Evolutionary conservation across 1,140 invertebrate species (phyloP).

Genomic region (Artemia franciscana): DNA sequence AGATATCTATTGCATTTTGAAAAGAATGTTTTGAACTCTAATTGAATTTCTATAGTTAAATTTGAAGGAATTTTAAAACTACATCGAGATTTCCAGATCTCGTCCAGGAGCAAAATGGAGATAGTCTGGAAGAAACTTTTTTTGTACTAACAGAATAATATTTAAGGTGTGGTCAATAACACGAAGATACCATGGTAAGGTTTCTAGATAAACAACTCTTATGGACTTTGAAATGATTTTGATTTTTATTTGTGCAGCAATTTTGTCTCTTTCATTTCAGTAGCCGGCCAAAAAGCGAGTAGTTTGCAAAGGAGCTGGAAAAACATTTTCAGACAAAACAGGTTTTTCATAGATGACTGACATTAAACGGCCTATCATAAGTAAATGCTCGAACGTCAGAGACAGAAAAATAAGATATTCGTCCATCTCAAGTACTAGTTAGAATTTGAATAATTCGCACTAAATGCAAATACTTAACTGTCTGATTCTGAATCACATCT

Average conservation of each 20-base stretch:
- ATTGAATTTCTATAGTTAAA: conserved; percentile 51
- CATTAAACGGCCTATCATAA: conserved; percentile 35
- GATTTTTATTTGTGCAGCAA: conserved; percentile 54
- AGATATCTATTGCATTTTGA: conserved; percentile 97
- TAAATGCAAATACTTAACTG: no score
- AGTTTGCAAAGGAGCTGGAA: conserved; percentile 42
- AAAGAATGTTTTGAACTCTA: conserved; percentile 82
- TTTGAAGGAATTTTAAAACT: conserved; percentile 49
- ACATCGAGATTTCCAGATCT: conserved; percentile 56
- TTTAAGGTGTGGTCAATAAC: conserved; percentile 66
- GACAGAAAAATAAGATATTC: conserved; percentile 33
- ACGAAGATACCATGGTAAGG: conserved; percentile 72
- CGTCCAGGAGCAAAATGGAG: conserved; percentile 50
- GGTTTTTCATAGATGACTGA: conserved; percentile 28
- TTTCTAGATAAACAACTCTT: conserved; percentile 35
- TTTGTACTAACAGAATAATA: neutral
- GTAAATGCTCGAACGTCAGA: conserved; percentile 26
- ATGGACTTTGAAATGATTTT: conserved; percentile 37
- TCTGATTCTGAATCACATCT: conserved; percentile 35
- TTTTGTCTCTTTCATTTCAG: conserved; percentile 54
- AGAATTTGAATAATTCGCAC: no score
- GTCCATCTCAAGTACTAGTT: conserved; percentile 38
- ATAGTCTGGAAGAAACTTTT: conserved; percentile 4
- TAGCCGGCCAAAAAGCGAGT: conserved; percentile 47
- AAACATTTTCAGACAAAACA: conserved; percentile 25